Evolutionary conservation across 2,888 invertebrate genomes (phyloP).

Genomic region (Erebia aethiops): DNA sequence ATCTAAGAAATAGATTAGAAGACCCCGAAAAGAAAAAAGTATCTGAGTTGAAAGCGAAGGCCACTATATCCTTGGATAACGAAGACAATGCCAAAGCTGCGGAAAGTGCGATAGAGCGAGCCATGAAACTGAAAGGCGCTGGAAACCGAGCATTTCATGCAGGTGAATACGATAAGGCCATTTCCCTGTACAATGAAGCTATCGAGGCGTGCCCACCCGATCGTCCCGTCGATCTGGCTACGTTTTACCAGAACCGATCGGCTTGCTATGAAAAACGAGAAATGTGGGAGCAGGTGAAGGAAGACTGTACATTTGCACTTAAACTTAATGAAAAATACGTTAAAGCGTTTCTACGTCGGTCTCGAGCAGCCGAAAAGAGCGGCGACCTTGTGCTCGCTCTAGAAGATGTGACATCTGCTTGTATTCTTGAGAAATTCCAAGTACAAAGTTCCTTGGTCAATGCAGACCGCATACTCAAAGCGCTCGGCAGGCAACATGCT

Average conservation of each 20-base stretch:
- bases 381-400: conserved; percentile 91
- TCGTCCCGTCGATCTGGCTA: conserved; percentile 89
- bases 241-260: conserved; percentile 97
- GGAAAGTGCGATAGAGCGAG: conserved; percentile 87
- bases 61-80: conserved; percentile 84
- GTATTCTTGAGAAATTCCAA: conserved; percentile 94
- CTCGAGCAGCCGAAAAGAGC: conserved; percentile 91
- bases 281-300: conserved; percentile 92
- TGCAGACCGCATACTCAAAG: conserved; percentile 94
- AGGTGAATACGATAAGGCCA: conserved; percentile 95
- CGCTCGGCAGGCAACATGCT: conserved; percentile 89
- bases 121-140: conserved; percentile 91
- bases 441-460: conserved; percentile 90
- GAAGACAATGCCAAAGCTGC: conserved; percentile 74
- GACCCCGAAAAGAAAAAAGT: conserved; percentile 80
- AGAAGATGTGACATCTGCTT: conserved; percentile 96
- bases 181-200: conserved; percentile 94
- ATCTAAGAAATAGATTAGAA: conserved; percentile 84
- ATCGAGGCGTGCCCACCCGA: conserved; percentile 93
- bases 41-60: conserved; percentile 78
- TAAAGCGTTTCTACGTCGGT: conserved; percentile 93
- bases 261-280: conserved; percentile 96
- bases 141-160: conserved; percentile 94
- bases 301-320: conserved; percentile 93
- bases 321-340: conserved; percentile 92